These are phyloP conservation scores for Neofelis nebulosa DNA, from an alignment of 2,113 vertebrate species.

Conservation along the genomic window DNA sequence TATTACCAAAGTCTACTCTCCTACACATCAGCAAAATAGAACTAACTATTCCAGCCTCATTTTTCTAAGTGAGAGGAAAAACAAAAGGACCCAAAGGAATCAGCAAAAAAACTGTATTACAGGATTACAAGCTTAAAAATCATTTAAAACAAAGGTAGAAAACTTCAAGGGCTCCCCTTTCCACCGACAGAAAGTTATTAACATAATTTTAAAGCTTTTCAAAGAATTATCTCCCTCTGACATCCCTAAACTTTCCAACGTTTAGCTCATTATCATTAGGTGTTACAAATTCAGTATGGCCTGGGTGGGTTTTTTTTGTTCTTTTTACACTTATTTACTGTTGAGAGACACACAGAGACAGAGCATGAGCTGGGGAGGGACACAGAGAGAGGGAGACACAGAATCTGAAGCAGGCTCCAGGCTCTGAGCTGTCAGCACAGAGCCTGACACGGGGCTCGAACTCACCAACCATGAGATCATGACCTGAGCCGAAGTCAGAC, in stretches of 20 bases:
- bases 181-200: background rate
- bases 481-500: no score
- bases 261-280: background rate
- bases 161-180: background rate
- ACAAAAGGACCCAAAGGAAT: background rate
- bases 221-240: background rate
- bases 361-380: no score
- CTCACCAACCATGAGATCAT: no score
- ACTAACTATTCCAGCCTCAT: background rate
- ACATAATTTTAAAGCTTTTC: background rate
- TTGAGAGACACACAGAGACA: no score
- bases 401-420: no score
- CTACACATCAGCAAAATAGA: background rate
- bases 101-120: background rate
- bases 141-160: background rate
- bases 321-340: no score
- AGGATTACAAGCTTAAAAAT: background rate
- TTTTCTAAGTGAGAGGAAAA: background rate
- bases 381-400: no score
- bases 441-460: no score
- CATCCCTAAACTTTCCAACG: background rate
- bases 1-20: background rate
- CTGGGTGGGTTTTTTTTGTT: background rate
- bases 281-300: background rate
- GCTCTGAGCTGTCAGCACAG: no score